These are phyloP conservation scores for Drosophila pectinifera DNA, from an alignment of 1,140 invertebrate species.

Conservation along the genomic window DNA sequence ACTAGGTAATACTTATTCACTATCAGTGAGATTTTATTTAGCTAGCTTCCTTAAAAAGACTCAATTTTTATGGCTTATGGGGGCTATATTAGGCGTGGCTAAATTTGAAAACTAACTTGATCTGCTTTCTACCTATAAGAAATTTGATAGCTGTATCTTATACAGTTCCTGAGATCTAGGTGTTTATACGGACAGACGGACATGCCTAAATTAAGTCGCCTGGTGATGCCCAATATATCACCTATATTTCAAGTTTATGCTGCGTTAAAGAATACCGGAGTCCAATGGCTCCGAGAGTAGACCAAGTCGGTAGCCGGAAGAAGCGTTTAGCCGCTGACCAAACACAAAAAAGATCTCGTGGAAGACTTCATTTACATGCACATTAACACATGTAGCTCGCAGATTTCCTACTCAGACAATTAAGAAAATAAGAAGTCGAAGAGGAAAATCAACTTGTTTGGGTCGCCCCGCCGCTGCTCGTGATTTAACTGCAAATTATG, in stretches of 20 bases:
- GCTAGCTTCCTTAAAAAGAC: too few species aligned
- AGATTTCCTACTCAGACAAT: slow-evolving; percentile 50
- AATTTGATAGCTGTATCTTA: too few species aligned
- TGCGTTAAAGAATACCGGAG: too few species aligned
- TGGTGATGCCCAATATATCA: not conserved
- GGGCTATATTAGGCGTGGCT: too few species aligned
- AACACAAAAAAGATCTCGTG: slow-evolving; percentile 17
- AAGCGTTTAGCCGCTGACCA: slow-evolving; percentile 31
- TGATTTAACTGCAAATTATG: slow-evolving; percentile 80
- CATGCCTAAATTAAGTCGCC: not conserved
- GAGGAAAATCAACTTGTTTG: slow-evolving; percentile 64
- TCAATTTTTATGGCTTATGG: too few species aligned
- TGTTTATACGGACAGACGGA: too few species aligned
- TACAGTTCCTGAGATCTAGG: too few species aligned
- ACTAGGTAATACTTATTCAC: too few species aligned
- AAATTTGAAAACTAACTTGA: too few species aligned
- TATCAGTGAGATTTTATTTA: too few species aligned
- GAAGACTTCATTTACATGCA: slow-evolving; percentile 54
- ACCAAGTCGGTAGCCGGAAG: slow-evolving; percentile 20
- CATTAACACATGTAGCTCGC: slow-evolving; percentile 62
- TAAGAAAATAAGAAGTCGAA: slow-evolving; percentile 33
- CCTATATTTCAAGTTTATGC: not conserved
- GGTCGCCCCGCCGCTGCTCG: slow-evolving; percentile 30
- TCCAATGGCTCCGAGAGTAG: too few species aligned
- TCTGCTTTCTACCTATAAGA: too few species aligned